Evolutionary conservation across 2,797 vertebrate species (phyloP), one percentile per base, ranked within the genome.

Genomic region (Neosalanx taihuensis): DNA sequence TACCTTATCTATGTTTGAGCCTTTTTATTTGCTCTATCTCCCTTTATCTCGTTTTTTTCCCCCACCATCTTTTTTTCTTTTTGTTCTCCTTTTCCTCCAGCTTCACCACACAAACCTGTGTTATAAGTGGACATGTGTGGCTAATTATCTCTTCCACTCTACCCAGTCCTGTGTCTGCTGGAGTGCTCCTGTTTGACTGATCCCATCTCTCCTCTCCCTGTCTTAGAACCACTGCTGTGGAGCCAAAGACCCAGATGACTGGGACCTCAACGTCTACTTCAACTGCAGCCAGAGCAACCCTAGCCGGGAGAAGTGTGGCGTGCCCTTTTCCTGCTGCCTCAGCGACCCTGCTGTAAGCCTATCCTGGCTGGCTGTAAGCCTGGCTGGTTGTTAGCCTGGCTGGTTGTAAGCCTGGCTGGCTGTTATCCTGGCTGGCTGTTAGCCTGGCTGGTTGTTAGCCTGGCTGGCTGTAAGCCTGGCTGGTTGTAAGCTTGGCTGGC

Each of bases 141-240:
- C 10, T 46, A 13, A 46, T n/a, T n/a, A 17, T 56, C 18, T n/a
- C 51, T 56, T 6, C n/a, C 51, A n/a, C 51, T 53, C 51, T 13
- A 13, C 12, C 41, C 41, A 46, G 7, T 46, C 2, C 41, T 46
- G 13, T 13, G 41, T 46, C 10, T 46, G 10, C 41, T 46, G 10
- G 2, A 46, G 12, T 46, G 41, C 41, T 46, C 35, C 6, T 13
- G 41, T 46, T 46, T 13, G 26, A 9, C 20, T 20, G 18, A 31
- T 17, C 33, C 29, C 5, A 20, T 56, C 18, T 35, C 29, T 18
- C 51, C 77, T 93, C 26, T 92, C 92, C 92, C 60, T 53, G 35
- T 67, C 37, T 61, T 58, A 94, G 93, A 93, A 92, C 73, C 67
- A 84, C 29, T 94, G 93, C 85, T 93, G 93, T 62, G 93, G 92